Conservation (phyloP, 2,113 vertebrate genomes). For the Neomonachus schauinslandi region DNA sequence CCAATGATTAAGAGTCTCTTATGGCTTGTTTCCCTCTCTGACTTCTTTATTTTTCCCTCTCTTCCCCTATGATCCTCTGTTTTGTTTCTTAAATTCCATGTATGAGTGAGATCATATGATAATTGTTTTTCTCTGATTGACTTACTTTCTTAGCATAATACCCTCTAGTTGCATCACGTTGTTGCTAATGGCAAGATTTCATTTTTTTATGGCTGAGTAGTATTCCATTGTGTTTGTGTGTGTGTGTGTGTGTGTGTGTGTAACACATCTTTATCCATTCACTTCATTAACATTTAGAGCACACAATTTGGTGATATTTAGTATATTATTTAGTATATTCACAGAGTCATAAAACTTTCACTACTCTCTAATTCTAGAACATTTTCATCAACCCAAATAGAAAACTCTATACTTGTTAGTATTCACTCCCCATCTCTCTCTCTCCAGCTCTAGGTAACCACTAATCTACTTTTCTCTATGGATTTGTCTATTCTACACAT, state of each 20-base stretch:
- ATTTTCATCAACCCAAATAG: background rate
- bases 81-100: background rate
- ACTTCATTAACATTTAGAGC: background rate
- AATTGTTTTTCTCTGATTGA: background rate
- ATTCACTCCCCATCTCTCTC: background rate
- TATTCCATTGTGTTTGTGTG: background rate
- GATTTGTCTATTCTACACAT: background rate
- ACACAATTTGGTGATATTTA: background rate
- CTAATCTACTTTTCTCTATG: background rate
- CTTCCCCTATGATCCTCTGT: background rate
- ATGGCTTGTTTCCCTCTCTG: background rate
- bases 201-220: background rate
- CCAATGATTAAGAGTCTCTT: no score
- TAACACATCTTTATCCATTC: background rate
- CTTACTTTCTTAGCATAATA: background rate
- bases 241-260: no score
- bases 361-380: background rate
- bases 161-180: background rate
- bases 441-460: background rate
- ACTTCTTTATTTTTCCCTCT: background rate
- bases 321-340: conserved; percentile 30
- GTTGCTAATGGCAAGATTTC: background rate
- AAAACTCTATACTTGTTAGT: background rate
- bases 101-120: background rate
- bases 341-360: background rate